These are phyloP conservation scores for Liolophura sinensis DNA, from an alignment of 1,140 invertebrate genomes.

Conservation along the genomic window DNA sequence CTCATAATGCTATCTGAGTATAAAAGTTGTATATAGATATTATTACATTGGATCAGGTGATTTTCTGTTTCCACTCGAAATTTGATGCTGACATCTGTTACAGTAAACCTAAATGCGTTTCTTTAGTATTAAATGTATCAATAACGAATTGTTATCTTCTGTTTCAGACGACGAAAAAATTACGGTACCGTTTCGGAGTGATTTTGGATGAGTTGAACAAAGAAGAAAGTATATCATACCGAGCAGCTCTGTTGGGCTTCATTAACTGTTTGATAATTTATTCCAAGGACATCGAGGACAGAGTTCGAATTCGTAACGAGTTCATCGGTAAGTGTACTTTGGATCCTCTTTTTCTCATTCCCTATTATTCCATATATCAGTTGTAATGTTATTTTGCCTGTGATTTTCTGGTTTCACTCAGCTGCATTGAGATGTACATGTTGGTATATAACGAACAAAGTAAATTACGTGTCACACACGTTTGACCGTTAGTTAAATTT, in stretches of 20 bases:
- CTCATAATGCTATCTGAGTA: too few species aligned
- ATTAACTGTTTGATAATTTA: slow-evolving; percentile 64
- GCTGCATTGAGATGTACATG: neutral
- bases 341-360: neutral
- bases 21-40: too few species aligned
- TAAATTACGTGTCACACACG: too few species aligned
- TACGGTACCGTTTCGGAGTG: slow-evolving; percentile 58
- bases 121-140: too few species aligned
- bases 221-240: slow-evolving; percentile 55
- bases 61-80: too few species aligned
- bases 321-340: slow-evolving; percentile 58
- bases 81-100: too few species aligned
- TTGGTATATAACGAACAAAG: too few species aligned
- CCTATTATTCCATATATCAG: neutral
- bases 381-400: neutral
- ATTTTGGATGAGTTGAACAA: slow-evolving; percentile 59
- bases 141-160: slow-evolving; percentile 1
- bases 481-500: too few species aligned
- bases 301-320: slow-evolving; percentile 61
- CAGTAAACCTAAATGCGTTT: too few species aligned
- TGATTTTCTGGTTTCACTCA: neutral
- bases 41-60: too few species aligned
- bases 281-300: slow-evolving; percentile 50
- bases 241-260: slow-evolving; percentile 59
- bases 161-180: slow-evolving; percentile 42